Base-by-base conservation (phyloP, 2,797 vertebrate species). In the Helicolenus hilgendorfi region DNA sequence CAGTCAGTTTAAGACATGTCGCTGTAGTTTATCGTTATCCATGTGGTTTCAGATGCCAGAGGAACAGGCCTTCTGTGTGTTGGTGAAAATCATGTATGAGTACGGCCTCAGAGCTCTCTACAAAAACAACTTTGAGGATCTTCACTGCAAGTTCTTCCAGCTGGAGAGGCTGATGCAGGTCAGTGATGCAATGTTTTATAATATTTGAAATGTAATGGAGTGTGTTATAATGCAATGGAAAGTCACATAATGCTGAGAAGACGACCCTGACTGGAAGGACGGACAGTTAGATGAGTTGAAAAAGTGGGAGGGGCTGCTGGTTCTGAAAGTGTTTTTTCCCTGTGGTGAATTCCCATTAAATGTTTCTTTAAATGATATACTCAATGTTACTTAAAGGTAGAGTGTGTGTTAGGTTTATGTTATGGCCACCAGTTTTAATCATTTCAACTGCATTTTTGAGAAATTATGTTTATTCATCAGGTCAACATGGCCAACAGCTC, bases 101-200 rank as follows among this genome's bases (percentile, higher is more conserved):
- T 99, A 99, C 24, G 98, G 98, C 84, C 98, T 99, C 77, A 95
- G 98, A 89, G 97, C 97, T 58, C 98, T 99, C 79, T 99, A 99
- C 97, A 99, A 97, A 97, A 99, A 99, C 96, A 99, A 99, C 96
- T 99, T 99, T 93, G 98, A 99, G 95, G 98, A 99, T 96, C 98
- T 99, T 79, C 98, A 99, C 80, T 99, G 98, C 98, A 99, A 99
- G 97, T 99, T 99, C 92, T 99, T 98, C 97, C 99, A 99, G 81
- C 97, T 99, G 92, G 99, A 99, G 94, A 98, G 96, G 88, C 95
- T 99, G 76, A 97, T 99, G 92, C 99, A 99, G 98, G 99, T 99
- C 88, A 76, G 97, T 87, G 9, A 41, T 49, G 69, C 3, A 26
- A 1, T 33, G 11, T 35, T 18, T 70, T 1, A 31, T 26, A n/a